A percentile compares a stretch with the other conserved stretches of the same genome.
phyloP scores from a whole-genome alignment of 2,888 invertebrate species.

The Drosophila putrida region DNA sequence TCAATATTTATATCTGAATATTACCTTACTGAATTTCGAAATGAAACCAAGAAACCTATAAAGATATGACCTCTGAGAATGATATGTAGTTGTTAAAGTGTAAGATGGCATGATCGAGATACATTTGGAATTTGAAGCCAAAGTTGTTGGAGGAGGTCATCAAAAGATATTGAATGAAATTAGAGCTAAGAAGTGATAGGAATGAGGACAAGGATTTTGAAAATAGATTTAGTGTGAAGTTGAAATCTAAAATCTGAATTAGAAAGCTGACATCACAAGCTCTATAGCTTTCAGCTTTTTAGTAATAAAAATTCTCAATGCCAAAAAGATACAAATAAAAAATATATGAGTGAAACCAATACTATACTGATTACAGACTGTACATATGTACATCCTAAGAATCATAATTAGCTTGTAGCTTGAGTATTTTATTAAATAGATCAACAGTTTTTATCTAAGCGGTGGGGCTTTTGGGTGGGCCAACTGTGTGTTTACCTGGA shows the following conservation, averaged over 20 bases:
- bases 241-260: background rate
- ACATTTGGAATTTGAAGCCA: background rate
- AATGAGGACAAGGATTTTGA: background rate
- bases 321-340: background rate
- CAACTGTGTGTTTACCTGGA: conserved; percentile 30
- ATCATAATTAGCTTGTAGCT: conserved; percentile 12
- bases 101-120: background rate
- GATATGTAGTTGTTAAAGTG: background rate
- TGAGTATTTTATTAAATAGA: conserved; percentile 7
- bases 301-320: background rate
- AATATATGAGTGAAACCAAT: background rate
- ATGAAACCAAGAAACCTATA: background rate
- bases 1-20: no score
- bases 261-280: background rate
- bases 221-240: background rate
- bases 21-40: no score
- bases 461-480: conserved; percentile 4
- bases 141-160: conserved; percentile 8
- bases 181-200: background rate
- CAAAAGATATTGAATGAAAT: conserved; percentile 1
- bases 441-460: conserved; percentile 28
- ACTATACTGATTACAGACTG: background rate
- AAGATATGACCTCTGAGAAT: conserved; percentile 5
- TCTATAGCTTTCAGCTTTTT: background rate
- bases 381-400: background rate